Percentiles rank a stretch among this genome's conserved stretches.
Evolutionary conservation across 2,113 vertebrate species (phyloP).

Genomic region (Suricata suricatta): DNA sequence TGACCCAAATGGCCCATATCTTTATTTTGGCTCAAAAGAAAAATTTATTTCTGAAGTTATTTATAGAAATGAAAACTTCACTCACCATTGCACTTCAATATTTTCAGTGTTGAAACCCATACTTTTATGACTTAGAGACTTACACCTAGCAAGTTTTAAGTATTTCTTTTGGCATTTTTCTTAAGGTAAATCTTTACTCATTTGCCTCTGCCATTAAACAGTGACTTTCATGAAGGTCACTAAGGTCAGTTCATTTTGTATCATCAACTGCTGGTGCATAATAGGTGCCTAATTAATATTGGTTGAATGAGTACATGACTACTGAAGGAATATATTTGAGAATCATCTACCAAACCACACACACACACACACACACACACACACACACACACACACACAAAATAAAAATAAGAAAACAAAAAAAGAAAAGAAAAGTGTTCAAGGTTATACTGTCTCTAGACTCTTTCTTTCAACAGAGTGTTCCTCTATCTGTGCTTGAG

Average conservation of each 20-base stretch:
- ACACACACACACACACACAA: not conserved
- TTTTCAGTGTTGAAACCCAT: not conserved
- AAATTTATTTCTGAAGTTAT: not conserved
- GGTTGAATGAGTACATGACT: not conserved
- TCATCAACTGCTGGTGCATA: not conserved
- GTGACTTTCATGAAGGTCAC: not conserved
- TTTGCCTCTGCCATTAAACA: not conserved
- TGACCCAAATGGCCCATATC: not conserved
- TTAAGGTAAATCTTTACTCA: not conserved
- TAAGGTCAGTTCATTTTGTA: not conserved
- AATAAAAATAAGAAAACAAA: not conserved
- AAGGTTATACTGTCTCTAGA: not conserved
- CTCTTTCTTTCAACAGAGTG: not conserved
- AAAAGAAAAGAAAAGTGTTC: not conserved
- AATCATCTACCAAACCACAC: not conserved
- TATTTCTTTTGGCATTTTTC: not conserved
- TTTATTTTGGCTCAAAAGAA: constrained; percentile 15
- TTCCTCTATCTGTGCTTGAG: not conserved
- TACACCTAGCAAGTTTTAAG: not conserved
- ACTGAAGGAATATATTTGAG: not conserved
- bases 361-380: not conserved
- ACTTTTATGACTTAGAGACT: not conserved
- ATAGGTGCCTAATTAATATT: not conserved
- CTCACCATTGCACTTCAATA: not conserved
- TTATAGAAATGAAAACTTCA: not conserved